phyloP scores from a whole-genome alignment of 2,113 vertebrate species.

The Aphyosemion australe region DNA sequence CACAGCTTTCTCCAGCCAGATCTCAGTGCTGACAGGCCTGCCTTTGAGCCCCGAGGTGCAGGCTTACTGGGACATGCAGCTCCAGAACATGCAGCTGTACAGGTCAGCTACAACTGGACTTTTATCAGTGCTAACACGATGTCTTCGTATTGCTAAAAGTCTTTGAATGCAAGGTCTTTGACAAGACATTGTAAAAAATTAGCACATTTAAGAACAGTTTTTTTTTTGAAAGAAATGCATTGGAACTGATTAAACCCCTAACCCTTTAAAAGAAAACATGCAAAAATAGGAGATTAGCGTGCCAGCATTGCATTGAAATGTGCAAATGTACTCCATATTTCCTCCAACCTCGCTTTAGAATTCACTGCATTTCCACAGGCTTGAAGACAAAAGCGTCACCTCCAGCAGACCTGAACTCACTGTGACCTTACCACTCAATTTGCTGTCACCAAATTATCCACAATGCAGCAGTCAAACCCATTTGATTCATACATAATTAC shows the following conservation, averaged over 20 bases:
- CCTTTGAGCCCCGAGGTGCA: slow-evolving; percentile 39
- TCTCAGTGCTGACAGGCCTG: slow-evolving; percentile 27
- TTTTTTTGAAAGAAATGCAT: not conserved
- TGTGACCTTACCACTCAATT: slow-evolving; percentile 30
- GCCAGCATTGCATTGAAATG: too few species aligned
- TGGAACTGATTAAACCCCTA: too few species aligned
- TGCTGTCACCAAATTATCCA: slow-evolving; percentile 30
- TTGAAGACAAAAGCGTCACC: slow-evolving; percentile 1
- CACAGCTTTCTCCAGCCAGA: slow-evolving; percentile 24
- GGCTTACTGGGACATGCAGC: slow-evolving; percentile 48
- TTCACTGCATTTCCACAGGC: slow-evolving; percentile 2
- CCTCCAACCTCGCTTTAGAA: slow-evolving; percentile 5
- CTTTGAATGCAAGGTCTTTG: not conserved
- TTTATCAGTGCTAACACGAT: not conserved
- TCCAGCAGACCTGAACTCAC: slow-evolving; percentile 24
- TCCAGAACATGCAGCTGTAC: slow-evolving; percentile 50
- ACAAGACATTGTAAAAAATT: slow-evolving; percentile 1
- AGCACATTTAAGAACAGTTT: not conserved
- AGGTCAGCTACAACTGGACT: slow-evolving; percentile 58
- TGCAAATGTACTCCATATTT: too few species aligned
- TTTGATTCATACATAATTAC: slow-evolving; percentile 44
- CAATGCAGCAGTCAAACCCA: slow-evolving; percentile 31
- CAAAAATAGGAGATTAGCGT: too few species aligned
- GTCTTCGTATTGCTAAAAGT: not conserved
- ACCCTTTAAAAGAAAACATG: too few species aligned